Conservation (phyloP, 1,140 invertebrate species). For the Spodoptera frugiperda region DNA sequence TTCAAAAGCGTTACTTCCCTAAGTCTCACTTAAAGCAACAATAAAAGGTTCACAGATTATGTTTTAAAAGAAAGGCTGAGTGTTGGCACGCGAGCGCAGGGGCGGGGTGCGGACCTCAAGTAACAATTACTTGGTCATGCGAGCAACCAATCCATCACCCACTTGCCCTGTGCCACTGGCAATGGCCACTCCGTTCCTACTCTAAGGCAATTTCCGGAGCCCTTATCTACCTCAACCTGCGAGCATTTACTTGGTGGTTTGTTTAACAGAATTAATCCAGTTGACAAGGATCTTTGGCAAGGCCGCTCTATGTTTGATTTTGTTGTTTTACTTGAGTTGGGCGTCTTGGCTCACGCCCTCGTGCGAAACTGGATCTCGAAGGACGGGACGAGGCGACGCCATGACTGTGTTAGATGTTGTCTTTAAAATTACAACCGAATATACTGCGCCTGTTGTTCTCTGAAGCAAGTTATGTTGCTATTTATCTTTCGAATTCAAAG, state of each 20-base stretch:
- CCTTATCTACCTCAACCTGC: slow-evolving; percentile 77
- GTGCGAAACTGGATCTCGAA: slow-evolving; percentile 25
- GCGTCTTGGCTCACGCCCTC: slow-evolving; percentile 17
- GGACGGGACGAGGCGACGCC: slow-evolving; percentile 3
- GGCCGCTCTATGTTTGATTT: slow-evolving; percentile 49
- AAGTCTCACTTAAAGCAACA: slow-evolving; percentile 69
- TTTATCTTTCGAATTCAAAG: too few species aligned
- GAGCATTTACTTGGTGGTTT: slow-evolving; percentile 74
- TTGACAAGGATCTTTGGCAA: slow-evolving; percentile 74
- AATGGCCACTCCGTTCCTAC: slow-evolving; percentile 75
- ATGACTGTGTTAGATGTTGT: slow-evolving; percentile 13
- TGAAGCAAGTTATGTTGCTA: too few species aligned
- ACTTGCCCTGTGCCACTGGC: slow-evolving; percentile 71
- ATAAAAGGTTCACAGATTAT: slow-evolving; percentile 64
- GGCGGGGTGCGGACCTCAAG: slow-evolving; percentile 69
- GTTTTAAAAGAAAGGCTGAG: slow-evolving; percentile 63
- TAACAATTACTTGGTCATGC: slow-evolving; percentile 84
- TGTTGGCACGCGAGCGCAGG: slow-evolving; percentile 64
- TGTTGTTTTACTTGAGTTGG: slow-evolving; percentile 41
- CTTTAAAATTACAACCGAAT: slow-evolving; percentile 7
- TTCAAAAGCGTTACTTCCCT: slow-evolving; percentile 50
- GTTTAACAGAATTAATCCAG: slow-evolving; percentile 81
- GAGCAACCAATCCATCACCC: slow-evolving; percentile 80
- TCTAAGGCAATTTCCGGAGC: slow-evolving; percentile 83
- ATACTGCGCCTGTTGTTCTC: too few species aligned